Percentiles rank a stretch among this genome's conserved stretches.
phyloP scores from a whole-genome alignment of 2,797 vertebrate species.

The Gallinago stenura region DNA sequence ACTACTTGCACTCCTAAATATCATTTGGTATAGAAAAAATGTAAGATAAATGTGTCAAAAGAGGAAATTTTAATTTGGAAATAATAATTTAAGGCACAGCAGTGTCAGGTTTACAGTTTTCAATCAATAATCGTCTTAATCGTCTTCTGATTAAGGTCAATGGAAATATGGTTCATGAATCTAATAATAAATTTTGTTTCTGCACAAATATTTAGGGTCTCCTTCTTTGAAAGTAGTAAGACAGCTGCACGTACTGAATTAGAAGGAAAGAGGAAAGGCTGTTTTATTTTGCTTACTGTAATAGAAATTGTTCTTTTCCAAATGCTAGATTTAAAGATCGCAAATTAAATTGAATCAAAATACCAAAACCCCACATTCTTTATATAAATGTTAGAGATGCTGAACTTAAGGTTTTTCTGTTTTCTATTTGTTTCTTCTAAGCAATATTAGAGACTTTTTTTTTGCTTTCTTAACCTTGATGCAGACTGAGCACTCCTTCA shows the following conservation, averaged over 20 bases:
- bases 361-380: not conserved
- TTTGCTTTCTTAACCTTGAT: not conserved
- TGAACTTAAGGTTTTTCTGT: not conserved
- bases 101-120: not conserved
- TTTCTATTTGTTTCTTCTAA: not conserved
- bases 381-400: not conserved
- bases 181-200: not conserved
- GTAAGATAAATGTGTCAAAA: slow-evolving; percentile 29
- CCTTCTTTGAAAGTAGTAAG: not conserved
- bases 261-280: not conserved
- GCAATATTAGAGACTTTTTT: not conserved
- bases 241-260: not conserved
- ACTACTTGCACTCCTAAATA: slow-evolving; percentile 4
- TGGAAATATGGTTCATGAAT: not conserved
- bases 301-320: not conserved
- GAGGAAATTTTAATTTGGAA: slow-evolving; percentile 3
- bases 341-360: not conserved
- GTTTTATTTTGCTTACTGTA: not conserved
- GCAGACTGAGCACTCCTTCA: not conserved
- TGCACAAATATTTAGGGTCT: not conserved
- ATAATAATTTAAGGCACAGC: not conserved
- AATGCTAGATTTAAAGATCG: not conserved
- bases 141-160: too few species aligned
- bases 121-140: slow-evolving; percentile 1
- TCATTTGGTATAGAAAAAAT: not conserved